Conservation (phyloP, 2,797 vertebrate genomes). For the Hapalemur alaotrensis region DNA sequence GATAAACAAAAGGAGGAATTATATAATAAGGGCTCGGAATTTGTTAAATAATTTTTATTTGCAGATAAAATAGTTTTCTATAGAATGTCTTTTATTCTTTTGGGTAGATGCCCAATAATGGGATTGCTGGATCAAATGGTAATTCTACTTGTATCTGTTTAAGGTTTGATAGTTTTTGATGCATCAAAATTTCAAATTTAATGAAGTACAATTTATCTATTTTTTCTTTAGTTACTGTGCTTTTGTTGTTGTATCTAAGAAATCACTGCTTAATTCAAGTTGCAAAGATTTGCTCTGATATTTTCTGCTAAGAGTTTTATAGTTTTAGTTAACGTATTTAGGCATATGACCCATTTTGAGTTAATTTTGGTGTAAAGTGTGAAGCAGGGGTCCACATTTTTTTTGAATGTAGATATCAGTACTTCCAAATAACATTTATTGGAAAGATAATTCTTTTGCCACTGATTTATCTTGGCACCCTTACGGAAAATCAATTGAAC, state of each 20-base stretch:
- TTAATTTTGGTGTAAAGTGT: background rate
- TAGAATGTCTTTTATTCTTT: too few relatives aligned
- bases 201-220: background rate
- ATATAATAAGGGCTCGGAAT: too few relatives aligned
- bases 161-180: background rate
- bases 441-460: background rate
- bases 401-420: background rate
- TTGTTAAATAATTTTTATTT: too few relatives aligned
- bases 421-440: background rate
- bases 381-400: background rate
- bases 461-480: background rate
- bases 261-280: background rate
- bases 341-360: background rate
- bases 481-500: background rate
- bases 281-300: background rate
- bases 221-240: background rate
- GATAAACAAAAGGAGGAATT: too few relatives aligned
- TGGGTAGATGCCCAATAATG: too few relatives aligned
- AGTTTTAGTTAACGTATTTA: background rate
- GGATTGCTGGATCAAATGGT: too few relatives aligned
- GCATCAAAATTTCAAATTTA: background rate
- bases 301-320: background rate
- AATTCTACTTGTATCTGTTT: too few relatives aligned
- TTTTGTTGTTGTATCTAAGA: background rate
- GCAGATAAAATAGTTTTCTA: too few relatives aligned